Conservation (phyloP, 2,797 vertebrate genomes). For the Aythya fuligula region DNA sequence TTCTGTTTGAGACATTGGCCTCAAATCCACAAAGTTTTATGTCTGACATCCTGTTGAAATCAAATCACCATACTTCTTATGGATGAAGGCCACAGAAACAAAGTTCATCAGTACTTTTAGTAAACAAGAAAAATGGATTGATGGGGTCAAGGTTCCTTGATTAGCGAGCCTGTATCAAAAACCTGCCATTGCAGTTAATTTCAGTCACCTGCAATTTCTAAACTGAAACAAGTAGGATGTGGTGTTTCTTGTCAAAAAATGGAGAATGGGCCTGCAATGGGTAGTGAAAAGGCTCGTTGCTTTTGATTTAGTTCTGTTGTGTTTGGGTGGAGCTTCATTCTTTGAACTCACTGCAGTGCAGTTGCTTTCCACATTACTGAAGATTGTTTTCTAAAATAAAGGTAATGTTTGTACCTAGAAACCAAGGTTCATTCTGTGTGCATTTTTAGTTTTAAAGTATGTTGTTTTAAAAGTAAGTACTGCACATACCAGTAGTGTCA, state of each 20-base stretch:
- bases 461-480: neutral
- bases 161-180: neutral
- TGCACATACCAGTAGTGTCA: neutral
- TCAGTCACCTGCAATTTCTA: neutral
- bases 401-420: neutral
- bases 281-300: neutral
- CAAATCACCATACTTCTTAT: neutral
- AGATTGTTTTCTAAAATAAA: neutral
- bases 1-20: neutral
- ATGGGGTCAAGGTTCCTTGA: neutral
- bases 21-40: neutral
- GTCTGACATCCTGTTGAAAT: neutral
- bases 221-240: neutral
- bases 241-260: neutral
- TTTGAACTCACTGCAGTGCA: neutral
- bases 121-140: neutral
- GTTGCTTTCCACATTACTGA: neutral
- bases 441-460: neutral
- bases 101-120: neutral
- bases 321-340: neutral
- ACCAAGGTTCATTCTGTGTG: neutral
- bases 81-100: neutral
- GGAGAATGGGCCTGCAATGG: neutral
- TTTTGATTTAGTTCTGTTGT: neutral
- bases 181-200: neutral